Evolutionary conservation across 1,140 invertebrate species (phyloP), one percentile per base, ranked within the genome.

Genomic region (Bursaphelenchus mucronatus): DNA sequence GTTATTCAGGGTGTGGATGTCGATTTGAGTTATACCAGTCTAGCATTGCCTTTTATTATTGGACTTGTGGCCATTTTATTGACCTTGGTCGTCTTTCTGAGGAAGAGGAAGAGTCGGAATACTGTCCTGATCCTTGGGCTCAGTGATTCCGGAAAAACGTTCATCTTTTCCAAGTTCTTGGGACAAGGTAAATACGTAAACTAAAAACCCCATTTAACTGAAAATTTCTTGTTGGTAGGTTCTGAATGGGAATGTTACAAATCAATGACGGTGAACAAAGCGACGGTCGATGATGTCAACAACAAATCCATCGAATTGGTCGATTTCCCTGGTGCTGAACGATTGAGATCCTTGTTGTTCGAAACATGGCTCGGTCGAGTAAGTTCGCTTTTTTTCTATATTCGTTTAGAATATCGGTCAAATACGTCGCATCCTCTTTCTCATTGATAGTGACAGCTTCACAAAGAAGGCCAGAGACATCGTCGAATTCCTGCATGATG

Each of bases 401-500:
- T 13, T 50, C 45, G 11, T 50, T 54, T 65, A 70, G 70, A 15
- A 65, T 61, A 9, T 76, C 19, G 11, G n/a, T 57, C 13, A 66
- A 45, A 15, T 64, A 15, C 50, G 55, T 21, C 61, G 74, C 15
- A 45, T 74, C n/a, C 50, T 76, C 43, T 74, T 76, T 54, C 64
- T 73, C 2, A 59, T 74, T 53, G 73, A 74, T 44, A 74, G 74
- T 41, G 70, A 17, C 8, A 69, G 70, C 11, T 76, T 70, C 44
- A 58, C 15, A n/a, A 69, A 66, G 45, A 76, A 74, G 11, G 17
- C 55, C 43, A 40, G 73, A 19, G 73, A 74, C 55, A 63, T 76
- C 15, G 73, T 74, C 13, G 73, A 76, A 21, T 51, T 76, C 15
- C 19, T 76, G 5, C 76, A 74, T 45, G 73, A 74, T 15, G 74